Evolutionary conservation across 2,113 vertebrate genomes (phyloP).

Genomic region (Ceuthmochares aereus): DNA sequence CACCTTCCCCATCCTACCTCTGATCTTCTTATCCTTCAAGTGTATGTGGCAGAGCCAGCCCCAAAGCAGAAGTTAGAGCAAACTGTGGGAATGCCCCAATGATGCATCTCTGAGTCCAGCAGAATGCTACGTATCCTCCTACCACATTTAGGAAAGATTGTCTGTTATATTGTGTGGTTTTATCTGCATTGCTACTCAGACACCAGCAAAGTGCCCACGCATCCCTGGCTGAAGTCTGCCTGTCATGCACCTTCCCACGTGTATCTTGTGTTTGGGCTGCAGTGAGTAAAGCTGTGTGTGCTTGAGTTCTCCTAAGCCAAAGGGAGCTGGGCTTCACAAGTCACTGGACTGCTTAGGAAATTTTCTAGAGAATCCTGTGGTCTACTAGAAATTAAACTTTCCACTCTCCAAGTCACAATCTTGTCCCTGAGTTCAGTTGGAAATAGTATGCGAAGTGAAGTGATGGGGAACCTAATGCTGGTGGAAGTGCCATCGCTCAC

Average conservation of each 20-base stretch:
- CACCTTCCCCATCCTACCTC: not conserved
- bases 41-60: not conserved
- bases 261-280: not conserved
- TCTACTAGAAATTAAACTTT: not conserved
- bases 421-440: not conserved
- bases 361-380: not conserved
- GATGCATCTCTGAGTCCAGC: not conserved
- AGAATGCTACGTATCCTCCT: not conserved
- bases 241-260: not conserved
- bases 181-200: not conserved
- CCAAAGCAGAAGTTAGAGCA: not conserved
- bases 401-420: not conserved
- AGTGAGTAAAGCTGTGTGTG: not conserved
- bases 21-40: not conserved
- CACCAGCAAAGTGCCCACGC: not conserved
- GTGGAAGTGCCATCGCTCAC: not conserved
- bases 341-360: not conserved
- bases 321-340: not conserved
- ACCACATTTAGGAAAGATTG: not conserved
- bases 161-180: not conserved
- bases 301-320: not conserved
- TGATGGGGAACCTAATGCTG: not conserved
- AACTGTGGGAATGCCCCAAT: not conserved
- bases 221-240: conserved; percentile 36
- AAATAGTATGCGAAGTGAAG: not conserved